Conservation (phyloP, 2,113 vertebrate species). For the Anoura caudifer region DNA sequence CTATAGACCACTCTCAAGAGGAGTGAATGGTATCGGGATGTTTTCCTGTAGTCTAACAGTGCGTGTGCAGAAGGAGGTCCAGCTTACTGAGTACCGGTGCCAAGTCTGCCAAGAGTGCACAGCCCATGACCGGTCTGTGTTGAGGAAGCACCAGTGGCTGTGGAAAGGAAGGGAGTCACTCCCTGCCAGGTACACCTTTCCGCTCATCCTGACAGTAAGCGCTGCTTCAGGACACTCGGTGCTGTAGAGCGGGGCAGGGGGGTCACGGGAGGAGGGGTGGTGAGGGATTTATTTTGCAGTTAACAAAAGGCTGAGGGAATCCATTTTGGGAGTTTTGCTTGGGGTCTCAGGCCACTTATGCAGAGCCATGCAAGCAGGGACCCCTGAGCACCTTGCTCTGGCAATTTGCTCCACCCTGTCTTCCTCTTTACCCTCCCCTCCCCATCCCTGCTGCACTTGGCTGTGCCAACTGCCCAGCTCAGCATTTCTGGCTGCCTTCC, state of each 20-base stretch:
- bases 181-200: neutral
- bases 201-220: neutral
- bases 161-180: neutral
- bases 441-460: too few relatives aligned
- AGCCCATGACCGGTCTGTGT: neutral
- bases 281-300: neutral
- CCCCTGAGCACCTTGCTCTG: neutral
- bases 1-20: neutral
- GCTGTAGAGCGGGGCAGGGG: rapidly evolving
- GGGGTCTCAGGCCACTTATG: neutral
- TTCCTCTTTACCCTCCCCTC: neutral
- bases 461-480: neutral
- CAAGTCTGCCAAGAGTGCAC: neutral
- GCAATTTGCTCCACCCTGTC: neutral
- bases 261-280: neutral
- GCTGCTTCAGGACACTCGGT: neutral
- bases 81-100: neutral
- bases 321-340: neutral
- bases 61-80: neutral
- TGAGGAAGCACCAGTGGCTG: neutral
- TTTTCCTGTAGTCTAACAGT: neutral
- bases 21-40: neutral
- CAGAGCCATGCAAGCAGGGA: neutral
- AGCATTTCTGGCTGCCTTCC: neutral
- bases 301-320: neutral